A percentile compares a stretch with the other conserved stretches of the same genome.
Conservation (phyloP, 2,888 invertebrate genomes). For the Orchesella flavescens region DNA sequence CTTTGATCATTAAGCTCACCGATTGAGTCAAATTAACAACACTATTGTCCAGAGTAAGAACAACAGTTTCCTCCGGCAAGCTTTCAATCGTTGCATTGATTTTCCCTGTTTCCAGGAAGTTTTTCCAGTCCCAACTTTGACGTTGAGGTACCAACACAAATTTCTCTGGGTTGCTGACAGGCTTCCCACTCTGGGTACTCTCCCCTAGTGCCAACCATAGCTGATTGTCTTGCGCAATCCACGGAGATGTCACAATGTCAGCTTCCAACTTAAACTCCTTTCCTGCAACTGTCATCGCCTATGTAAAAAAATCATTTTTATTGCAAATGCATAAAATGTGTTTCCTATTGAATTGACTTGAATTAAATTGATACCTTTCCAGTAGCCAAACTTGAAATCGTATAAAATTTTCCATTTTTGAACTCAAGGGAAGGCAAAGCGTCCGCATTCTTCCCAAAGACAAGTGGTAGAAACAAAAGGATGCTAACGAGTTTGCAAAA, state of each 20-base stretch:
- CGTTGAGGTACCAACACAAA: slow-evolving; percentile 55
- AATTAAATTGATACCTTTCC: slow-evolving; percentile 41
- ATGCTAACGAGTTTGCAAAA: background rate
- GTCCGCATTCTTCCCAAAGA: slow-evolving; percentile 10
- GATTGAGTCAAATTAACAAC: slow-evolving; percentile 62
- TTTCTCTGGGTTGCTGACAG: slow-evolving; percentile 48
- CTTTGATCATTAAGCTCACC: slow-evolving; percentile 41
- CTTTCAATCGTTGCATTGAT: slow-evolving; percentile 44
- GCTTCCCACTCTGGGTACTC: slow-evolving; percentile 26
- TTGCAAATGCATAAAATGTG: background rate
- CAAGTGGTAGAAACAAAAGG: background rate
- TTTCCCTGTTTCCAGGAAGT: slow-evolving; percentile 32
- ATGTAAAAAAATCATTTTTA: background rate
- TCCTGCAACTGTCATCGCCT: slow-evolving; percentile 56
- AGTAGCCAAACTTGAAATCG: slow-evolving; percentile 49
- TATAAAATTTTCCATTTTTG: slow-evolving; percentile 61
- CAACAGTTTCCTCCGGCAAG: slow-evolving; percentile 48
- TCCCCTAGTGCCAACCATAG: slow-evolving; percentile 55
- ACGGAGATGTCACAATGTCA: slow-evolving; percentile 42
- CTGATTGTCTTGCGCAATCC: slow-evolving; percentile 63
- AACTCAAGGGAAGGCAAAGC: slow-evolving; percentile 28
- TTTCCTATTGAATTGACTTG: background rate
- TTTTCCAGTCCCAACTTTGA: slow-evolving; percentile 60
- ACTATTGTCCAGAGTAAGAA: slow-evolving; percentile 53
- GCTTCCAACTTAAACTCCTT: slow-evolving; percentile 38